A percentile compares a stretch with the other conserved stretches of the same genome.
phyloP scores from a whole-genome alignment of 2,797 vertebrate species.

The Ispidina lecontei region DNA sequence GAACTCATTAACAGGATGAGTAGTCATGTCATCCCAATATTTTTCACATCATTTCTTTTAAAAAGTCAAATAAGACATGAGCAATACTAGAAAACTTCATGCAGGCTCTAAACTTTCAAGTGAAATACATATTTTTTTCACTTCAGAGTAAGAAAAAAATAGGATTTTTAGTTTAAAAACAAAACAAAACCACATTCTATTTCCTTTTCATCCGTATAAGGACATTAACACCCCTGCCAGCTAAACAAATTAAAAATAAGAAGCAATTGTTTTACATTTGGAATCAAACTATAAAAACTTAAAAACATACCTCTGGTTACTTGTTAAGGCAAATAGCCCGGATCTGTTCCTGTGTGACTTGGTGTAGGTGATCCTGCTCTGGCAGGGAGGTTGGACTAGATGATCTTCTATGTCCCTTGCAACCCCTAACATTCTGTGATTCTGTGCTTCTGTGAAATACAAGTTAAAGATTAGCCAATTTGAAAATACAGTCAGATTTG shows the following conservation, averaged over 20 bases:
- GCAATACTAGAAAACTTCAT: conserved; percentile 5
- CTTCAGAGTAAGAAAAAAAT: not conserved
- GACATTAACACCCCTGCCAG: not conserved
- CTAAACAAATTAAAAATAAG: not conserved
- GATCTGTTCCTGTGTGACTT: too few relatives aligned
- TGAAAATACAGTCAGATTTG: not conserved
- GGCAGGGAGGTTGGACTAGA: too few relatives aligned
- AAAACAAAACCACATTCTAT: not conserved
- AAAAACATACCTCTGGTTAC: conserved; percentile 3
- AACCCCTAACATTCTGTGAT: too few relatives aligned
- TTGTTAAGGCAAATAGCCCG: not conserved
- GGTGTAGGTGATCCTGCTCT: too few relatives aligned
- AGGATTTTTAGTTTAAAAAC: too few relatives aligned
- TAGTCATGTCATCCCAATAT: conserved; percentile 81
- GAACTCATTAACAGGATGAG: conserved; percentile 85
- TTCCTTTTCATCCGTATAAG: not conserved
- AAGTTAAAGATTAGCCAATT: not conserved
- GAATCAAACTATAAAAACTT: not conserved
- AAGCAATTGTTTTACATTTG: conserved; percentile 8
- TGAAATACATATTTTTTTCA: not conserved
- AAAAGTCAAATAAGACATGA: conserved; percentile 62
- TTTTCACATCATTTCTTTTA: conserved; percentile 78
- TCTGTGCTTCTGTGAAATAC: not conserved
- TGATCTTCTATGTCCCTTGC: too few relatives aligned
- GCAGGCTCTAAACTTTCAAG: not conserved